A percentile compares a stretch with the other conserved stretches of the same genome.
Evolutionary conservation across 2,113 vertebrate species (phyloP).

Genomic region (Catharus fuscescens): DNA sequence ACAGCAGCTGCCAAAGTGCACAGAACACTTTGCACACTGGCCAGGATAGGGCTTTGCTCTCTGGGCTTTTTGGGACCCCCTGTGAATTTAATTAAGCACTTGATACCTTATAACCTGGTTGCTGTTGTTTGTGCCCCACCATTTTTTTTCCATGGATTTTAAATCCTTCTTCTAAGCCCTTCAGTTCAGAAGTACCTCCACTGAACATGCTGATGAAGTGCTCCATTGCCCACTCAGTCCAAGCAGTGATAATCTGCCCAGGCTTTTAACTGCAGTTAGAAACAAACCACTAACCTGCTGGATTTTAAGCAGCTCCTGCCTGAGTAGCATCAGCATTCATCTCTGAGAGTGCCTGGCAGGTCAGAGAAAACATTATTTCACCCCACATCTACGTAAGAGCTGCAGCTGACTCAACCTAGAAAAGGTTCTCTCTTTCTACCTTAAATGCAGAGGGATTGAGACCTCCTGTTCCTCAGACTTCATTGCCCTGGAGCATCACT

Average conservation of each 20-base stretch:
- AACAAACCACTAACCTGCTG: not conserved
- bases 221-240: not conserved
- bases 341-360: accelerated
- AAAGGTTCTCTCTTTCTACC: not conserved
- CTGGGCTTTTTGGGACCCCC: not conserved
- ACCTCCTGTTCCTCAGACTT: not conserved
- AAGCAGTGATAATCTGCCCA: not conserved
- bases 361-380: not conserved
- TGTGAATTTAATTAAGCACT: not conserved
- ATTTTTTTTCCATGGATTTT: not conserved
- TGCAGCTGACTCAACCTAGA: accelerated
- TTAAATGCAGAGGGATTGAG: not conserved
- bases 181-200: not conserved
- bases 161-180: not conserved
- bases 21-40: not conserved
- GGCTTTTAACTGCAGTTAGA: not conserved
- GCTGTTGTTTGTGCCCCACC: not conserved
- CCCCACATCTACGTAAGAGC: accelerated
- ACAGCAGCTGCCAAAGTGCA: not conserved
- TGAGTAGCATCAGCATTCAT: accelerated
- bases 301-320: not conserved
- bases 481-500: not conserved
- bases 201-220: not conserved
- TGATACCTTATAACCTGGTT: not conserved
- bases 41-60: not conserved